phyloP scores from a whole-genome alignment of 1,140 invertebrate genomes.

The Lordiphosa collinella region DNA sequence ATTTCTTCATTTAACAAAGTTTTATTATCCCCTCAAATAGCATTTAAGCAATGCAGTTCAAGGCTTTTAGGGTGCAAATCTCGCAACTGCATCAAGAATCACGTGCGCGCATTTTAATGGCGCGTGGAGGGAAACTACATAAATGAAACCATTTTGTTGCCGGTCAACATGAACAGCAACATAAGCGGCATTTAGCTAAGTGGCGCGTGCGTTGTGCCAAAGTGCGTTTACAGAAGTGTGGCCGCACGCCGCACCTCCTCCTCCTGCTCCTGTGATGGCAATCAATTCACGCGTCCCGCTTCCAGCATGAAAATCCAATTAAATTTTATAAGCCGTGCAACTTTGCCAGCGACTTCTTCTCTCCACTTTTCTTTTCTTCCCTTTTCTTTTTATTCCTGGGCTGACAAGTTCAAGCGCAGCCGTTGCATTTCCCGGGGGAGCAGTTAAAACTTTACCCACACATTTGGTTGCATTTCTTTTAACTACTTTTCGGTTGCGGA shows the following conservation, averaged over 20 bases:
- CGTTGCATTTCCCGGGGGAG: conserved; percentile 29
- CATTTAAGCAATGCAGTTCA: background rate
- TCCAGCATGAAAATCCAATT: conserved; percentile 60
- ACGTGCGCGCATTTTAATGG: conserved; percentile 54
- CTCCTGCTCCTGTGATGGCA: conserved; percentile 12
- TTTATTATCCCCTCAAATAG: too few relatives aligned
- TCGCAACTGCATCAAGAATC: conserved; percentile 39
- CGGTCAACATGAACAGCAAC: conserved; percentile 55
- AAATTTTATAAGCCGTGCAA: conserved; percentile 73
- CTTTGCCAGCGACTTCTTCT: conserved; percentile 25
- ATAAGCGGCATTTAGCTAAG: conserved; percentile 63
- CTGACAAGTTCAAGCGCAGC: conserved; percentile 44
- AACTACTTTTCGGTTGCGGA: conserved; percentile 54
- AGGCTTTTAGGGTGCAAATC: conserved; percentile 40
- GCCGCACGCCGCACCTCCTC: background rate
- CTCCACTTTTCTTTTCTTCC: conserved; percentile 9
- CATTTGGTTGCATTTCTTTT: conserved; percentile 40
- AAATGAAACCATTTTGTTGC: conserved; percentile 60
- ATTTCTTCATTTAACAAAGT: too few relatives aligned
- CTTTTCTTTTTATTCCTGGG: conserved; percentile 10
- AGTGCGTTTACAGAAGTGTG: conserved; percentile 54
- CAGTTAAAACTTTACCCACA: conserved; percentile 56
- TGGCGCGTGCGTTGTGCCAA: conserved; percentile 51
- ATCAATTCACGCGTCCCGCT: conserved; percentile 52
- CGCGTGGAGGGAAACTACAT: conserved; percentile 25